phyloP scores from a whole-genome alignment of 2,797 vertebrate species.

The Gallirallus australis region DNA sequence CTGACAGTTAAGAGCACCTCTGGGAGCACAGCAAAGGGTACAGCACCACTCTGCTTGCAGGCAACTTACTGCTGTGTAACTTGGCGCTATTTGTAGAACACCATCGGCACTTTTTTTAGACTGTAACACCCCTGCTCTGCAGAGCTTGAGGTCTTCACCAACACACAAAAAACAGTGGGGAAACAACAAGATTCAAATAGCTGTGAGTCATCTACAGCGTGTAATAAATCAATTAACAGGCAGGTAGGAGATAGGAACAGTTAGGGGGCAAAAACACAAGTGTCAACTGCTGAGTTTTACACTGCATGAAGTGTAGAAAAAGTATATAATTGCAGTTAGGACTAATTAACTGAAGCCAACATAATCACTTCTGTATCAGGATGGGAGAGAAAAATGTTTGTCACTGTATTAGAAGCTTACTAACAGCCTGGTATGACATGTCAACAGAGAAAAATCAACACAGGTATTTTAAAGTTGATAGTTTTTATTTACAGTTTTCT shows the following conservation, averaged over 20 bases:
- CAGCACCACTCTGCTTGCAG: background rate
- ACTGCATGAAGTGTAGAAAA: background rate
- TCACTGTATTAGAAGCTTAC: background rate
- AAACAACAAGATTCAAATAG: background rate
- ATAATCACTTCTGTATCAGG: background rate
- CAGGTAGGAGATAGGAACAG: background rate
- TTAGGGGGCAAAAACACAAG: no score
- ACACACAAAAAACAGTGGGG: background rate
- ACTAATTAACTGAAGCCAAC: background rate
- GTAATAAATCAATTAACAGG: background rate
- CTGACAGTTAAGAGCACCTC: background rate
- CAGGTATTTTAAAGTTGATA: slow-evolving; percentile 67
- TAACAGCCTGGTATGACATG: background rate
- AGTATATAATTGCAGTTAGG: background rate
- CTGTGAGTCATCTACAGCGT: background rate
- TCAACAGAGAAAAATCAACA: slow-evolving; percentile 60
- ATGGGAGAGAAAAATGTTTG: background rate
- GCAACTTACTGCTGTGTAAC: background rate
- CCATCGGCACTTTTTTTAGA: background rate
- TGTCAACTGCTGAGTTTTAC: background rate
- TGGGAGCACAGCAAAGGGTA: background rate
- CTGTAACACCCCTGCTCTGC: background rate
- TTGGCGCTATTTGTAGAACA: background rate
- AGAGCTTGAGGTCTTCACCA: background rate
- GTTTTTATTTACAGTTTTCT: slow-evolving; percentile 83